Conservation (phyloP, 2,113 vertebrate genomes). For the Miniopterus natalensis region DNA sequence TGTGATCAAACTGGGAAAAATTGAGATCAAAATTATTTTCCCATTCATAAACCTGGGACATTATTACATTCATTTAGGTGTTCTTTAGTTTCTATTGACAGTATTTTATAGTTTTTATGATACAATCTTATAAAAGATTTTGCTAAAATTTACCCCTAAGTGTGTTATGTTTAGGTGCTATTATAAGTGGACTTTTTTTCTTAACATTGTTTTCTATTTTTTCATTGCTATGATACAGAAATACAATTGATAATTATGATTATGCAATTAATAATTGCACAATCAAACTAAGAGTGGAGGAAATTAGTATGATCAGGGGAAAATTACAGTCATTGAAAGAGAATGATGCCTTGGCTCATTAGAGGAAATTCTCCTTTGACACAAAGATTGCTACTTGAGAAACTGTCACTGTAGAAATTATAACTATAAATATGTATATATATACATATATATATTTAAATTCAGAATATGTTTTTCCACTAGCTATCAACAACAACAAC, state of each 20-base stretch:
- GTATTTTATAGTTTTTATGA: slow-evolving; percentile 7
- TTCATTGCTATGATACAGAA: slow-evolving; percentile 16
- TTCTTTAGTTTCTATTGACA: background rate
- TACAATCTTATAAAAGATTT: background rate
- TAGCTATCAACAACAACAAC: background rate
- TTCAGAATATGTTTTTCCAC: background rate
- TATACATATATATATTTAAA: background rate
- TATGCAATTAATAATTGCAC: background rate
- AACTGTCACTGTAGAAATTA: background rate
- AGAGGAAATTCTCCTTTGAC: slow-evolving; percentile 14
- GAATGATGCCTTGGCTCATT: background rate
- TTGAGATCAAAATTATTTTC: background rate
- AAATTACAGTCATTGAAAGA: slow-evolving; percentile 20
- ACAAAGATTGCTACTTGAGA: background rate
- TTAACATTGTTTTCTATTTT: background rate
- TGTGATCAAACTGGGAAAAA: background rate
- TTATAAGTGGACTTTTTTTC: slow-evolving; percentile 23
- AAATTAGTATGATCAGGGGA: background rate
- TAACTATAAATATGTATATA: background rate
- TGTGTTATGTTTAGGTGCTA: background rate
- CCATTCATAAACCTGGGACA: background rate
- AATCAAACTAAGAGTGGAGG: background rate
- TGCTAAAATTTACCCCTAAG: background rate
- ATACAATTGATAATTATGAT: background rate
- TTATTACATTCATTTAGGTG: background rate